Base-by-base conservation (phyloP, 2,888 invertebrate genomes). In the Dicycla oo region DNA sequence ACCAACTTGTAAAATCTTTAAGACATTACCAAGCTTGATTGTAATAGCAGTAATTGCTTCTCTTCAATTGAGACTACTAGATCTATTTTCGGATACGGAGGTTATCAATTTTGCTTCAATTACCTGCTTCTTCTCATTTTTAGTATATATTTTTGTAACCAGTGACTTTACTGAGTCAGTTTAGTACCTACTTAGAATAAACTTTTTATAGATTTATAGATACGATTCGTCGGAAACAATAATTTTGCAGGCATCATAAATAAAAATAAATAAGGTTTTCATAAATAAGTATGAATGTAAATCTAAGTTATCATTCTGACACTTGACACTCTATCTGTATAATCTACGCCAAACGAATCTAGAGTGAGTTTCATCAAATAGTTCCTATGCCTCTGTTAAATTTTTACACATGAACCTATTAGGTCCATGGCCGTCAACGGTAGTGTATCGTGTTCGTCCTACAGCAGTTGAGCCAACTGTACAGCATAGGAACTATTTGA, bases 41-140 rank as follows among this genome's bases (percentile, higher is more conserved):
- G 38, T 45, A 47, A 45, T 67, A 56, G 47, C 40, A 57, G 23
- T 61, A 53, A 66, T 77, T 65, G 26, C 20, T 10, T 40, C 34
- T 62, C 51, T 53, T 66, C 47, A 71, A 54, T 77, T 66, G 34
- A n/a, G 61, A 43, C 51, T 30, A 23, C 18, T 53, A 49, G 20
- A 43, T 66, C 71, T 58, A 77, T 77, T 77, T 77, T 62, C 13
- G 53, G 26, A 62, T 62, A 26, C 40, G 34, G 40, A 66, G 34
- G 66, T 71, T 49, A 66, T 43, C 56, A 71, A 66, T 65, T 77
- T 62, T 63, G 53, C 34, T 53, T 38, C 57, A 43, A 58, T 75
- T 58, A 43, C 3, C 53, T 15, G 15, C 38, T 63, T 23, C 3
- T 20, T 10, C 3, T 53, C 23, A 15, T 7, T 13, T 53, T 38